Evolutionary conservation across 2,797 vertebrate genomes (phyloP), one percentile per base, ranked within the genome.

Genomic region (Ciconia nigra): DNA sequence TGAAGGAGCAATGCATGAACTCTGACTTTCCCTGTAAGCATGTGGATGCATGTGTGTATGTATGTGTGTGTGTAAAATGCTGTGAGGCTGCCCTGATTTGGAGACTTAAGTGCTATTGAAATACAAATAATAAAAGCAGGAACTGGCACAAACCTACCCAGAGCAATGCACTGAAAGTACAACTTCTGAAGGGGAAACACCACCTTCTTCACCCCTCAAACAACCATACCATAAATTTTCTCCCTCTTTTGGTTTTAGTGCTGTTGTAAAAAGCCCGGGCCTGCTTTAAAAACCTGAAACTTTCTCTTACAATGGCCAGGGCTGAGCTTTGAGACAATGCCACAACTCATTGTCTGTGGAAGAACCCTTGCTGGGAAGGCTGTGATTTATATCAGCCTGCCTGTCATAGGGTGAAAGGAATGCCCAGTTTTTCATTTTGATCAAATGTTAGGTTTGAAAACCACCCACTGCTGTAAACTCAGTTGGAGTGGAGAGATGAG

Each of bases 401-500:
- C 96, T 98, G 98, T 98, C 98, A 96, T 6, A 5, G 93, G 96
- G 71, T 98, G 98, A 98, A 98, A 98, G 97, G 97, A 97, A 96
- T 97, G 96, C 86, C 91, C 95, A 77, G 94, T 97, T 97, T 96
- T 97, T 98, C 98, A 97, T 97, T 98, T 97, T 94, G 98, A 98
- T 98, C 97, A 96, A 98, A 97, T 97, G 96, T 96, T 93, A 74
- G 94, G 93, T 95, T 96, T 97, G 98, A 98, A 98, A 98, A 90
- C 98, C 98, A 96, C 97, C 98, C 97, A 97, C 97, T 90, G 97
- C 95, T 95, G 93, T 76, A 84, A 90, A 72, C 96, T 96, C 98
- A 95, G 97, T 96, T 98, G 98, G 97, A 93, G 78, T 82, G 79
- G 73, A 24, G 69, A 96, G 97, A 96, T 79, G 69, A 76, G 97